Base-by-base conservation (phyloP, 2,113 vertebrate species). In the Lophotis ruficrista region DNA sequence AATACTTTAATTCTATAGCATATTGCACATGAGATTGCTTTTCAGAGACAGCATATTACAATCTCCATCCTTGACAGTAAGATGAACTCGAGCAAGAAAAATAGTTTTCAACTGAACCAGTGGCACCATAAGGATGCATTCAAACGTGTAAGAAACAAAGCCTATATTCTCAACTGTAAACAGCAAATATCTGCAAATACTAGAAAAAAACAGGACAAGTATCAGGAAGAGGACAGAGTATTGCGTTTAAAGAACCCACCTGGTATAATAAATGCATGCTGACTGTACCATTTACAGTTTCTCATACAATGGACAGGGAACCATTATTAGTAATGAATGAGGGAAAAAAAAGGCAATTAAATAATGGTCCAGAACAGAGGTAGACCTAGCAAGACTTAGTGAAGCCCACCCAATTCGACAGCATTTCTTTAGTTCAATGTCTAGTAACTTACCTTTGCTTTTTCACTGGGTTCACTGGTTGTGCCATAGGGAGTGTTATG, bases 391-490 rank as follows among this genome's bases (percentile, higher is more conserved):
- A 60, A 2, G 2, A 70, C 21, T 37, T 24, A 57, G 43, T 51
- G 62, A 89, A 82, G 41, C 33, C n/a, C 62, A 82, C 10, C 3
- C 68, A 80, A 21, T 81, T 20, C 35, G 18, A 71, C 28, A 65
- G 4, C 3, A 54, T 27, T 83, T 80, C n/a, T 90, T 73, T 21
- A 71, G 38, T 56, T 30, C 83, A 22, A 1, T 5, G 31, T 22
- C 35, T 33, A 60, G 25, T 31, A 87, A 94, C 97, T 94, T 96
- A 99, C 99, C 99, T 99, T 99, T 65, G 99, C 99, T 96, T 99
- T 99, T 98, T 99, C 99, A 58, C 99, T 99, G 95, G 99, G 99
- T 97, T 99, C 99, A 60, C 99, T 99, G 98, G 98, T 98, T 53
- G 98, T 99, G 96, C 99, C 99, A 2, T 99, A 99, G 2, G 99